A percentile compares a stretch with the other conserved stretches of the same genome.
Evolutionary conservation across 1,140 invertebrate genomes (phyloP).

Genomic region (Geopemphigus sp.): DNA sequence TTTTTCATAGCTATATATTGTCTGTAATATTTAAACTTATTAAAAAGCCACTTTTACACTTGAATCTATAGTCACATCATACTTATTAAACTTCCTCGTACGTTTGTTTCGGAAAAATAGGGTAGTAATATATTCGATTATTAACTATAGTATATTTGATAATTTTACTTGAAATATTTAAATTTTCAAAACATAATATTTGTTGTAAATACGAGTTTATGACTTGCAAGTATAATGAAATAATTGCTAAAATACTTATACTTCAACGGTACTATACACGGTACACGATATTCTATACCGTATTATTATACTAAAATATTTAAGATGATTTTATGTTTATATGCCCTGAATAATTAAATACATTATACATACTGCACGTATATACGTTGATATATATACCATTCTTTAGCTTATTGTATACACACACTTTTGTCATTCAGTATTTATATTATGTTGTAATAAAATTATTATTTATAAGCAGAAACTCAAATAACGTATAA

Average conservation of each 20-base stretch:
- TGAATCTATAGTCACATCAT: conserved; percentile 6
- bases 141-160: background rate
- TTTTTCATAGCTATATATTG: conserved; percentile 2
- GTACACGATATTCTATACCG: background rate
- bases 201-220: background rate
- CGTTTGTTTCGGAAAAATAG: background rate
- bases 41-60: conserved; percentile 13
- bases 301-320: background rate
- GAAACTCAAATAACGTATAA: background rate
- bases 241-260: background rate
- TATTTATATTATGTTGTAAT: background rate
- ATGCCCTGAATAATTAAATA: background rate
- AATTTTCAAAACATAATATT: background rate
- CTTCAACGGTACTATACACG: background rate
- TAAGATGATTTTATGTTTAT: background rate
- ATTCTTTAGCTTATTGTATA: conserved; percentile 4
- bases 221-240: background rate
- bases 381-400: background rate
- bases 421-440: background rate
- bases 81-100: background rate
- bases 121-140: background rate
- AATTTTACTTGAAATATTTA: background rate
- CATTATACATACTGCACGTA: background rate
- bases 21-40: conserved; percentile 16
- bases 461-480: conserved; percentile 9